phyloP scores from a whole-genome alignment of 2,797 vertebrate species.

The Muscicapa striata region DNA sequence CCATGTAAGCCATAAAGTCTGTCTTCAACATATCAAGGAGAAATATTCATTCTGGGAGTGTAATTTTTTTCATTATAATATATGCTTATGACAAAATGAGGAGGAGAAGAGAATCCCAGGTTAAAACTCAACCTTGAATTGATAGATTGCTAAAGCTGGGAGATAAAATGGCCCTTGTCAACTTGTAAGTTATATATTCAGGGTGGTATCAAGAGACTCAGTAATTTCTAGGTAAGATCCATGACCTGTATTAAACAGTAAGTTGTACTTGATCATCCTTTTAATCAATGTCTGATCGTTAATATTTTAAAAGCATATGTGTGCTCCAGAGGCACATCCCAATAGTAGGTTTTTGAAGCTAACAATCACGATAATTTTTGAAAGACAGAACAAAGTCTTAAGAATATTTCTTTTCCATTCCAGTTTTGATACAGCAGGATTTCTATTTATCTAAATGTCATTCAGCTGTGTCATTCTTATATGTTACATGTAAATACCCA shows the following conservation, averaged over 20 bases:
- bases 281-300: neutral
- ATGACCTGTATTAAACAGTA: neutral
- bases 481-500: neutral
- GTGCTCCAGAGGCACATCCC: neutral
- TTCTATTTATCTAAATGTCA: neutral
- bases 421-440: neutral
- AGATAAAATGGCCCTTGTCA: neutral
- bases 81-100: neutral
- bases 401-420: neutral
- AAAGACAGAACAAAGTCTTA: neutral
- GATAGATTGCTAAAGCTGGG: neutral
- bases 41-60: neutral
- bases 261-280: neutral
- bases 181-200: neutral
- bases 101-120: neutral
- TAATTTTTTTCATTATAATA: neutral
- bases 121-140: slow-evolving; percentile 5
- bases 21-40: neutral
- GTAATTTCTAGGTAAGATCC: neutral
- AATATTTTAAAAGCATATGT: neutral
- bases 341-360: neutral
- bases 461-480: neutral
- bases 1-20: neutral
- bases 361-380: neutral
- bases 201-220: neutral